Evolutionary conservation across 1,140 invertebrate genomes (phyloP), one percentile per base, ranked within the genome.

Genomic region (Eupristina koningsbergeri): DNA sequence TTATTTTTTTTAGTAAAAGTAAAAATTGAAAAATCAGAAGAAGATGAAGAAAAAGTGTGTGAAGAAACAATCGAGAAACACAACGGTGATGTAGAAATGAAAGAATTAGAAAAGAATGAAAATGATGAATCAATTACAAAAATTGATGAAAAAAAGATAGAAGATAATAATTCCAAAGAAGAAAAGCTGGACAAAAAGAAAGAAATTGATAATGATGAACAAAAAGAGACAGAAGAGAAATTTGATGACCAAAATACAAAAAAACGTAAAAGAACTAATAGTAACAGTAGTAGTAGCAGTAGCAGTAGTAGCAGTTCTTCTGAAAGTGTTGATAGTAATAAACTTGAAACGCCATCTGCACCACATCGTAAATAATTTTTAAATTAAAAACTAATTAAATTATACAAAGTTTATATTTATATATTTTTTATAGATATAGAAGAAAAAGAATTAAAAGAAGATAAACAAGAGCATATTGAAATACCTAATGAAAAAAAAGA

Each of bases 81-180:
- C 41, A 89, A 87, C 76, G 87, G 85, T 81, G 88, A 91, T 15
- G 83, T 88, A 7, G 88, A 93, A 79, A 89, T 91, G 45, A 89
- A 91, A 61, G 89, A 89, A 50, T 76, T 83, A 61, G 87, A 93
- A 45, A 94, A 94, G 86, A 90, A 90, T 84, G 93, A 93, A 82
- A 93, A 93, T 83, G 86, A 90, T 31, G 90, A 91, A 76, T 91
- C 92, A 58, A 93, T 93, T 6, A 91, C 93, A 85, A 87, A 75
- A 50, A 8, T 50, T 34, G 47, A 26, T 7, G 45, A 50, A 3
- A 82, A 91, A 58, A 90, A 91, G 79, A 90, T 92, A 75, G 91
- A 93, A 83, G 87, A 93, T 41, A 94, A 94, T 87, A 93, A 93
- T 84, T 86, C 90, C 41, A 90, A 91, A 74, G 91, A 93, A 67